Percentiles rank a stretch among this genome's conserved stretches.
These are phyloP conservation scores for Drosophila buzzatii DNA, from an alignment of 2,888 invertebrate species.

Conservation along the genomic window DNA sequence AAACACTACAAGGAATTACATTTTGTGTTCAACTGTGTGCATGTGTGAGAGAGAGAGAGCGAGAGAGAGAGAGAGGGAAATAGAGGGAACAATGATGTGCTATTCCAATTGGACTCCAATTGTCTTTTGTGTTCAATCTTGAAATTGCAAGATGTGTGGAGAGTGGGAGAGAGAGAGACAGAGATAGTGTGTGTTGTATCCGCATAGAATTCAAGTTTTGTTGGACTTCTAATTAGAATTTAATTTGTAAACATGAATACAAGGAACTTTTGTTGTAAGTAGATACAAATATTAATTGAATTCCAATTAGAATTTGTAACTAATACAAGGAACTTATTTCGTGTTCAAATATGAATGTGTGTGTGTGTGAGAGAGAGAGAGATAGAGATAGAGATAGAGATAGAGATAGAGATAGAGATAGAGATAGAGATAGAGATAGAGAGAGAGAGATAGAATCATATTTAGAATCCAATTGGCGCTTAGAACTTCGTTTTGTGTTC, in stretches of 20 bases:
- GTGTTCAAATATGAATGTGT: not conserved
- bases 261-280: conserved; percentile 35
- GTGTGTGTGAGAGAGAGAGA: not conserved
- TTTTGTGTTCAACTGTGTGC: not conserved
- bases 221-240: not conserved
- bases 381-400: not conserved
- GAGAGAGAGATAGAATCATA: not conserved
- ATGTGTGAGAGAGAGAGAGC: not conserved
- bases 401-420: not conserved
- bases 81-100: too few species aligned
- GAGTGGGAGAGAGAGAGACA: not conserved
- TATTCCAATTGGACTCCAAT: not conserved
- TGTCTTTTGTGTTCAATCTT: too few species aligned
- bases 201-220: not conserved
- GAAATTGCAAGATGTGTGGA: too few species aligned
- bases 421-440: not conserved
- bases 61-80: not conserved
- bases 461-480: not conserved
- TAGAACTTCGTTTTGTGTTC: not conserved
- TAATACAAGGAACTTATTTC: too few species aligned
- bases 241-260: conserved; percentile 13
- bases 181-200: not conserved
- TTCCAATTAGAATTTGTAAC: too few species aligned
- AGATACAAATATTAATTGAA: not conserved
- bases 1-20: not conserved